phyloP scores from a whole-genome alignment of 1,140 invertebrate species.

The Diorhabda elongata region DNA sequence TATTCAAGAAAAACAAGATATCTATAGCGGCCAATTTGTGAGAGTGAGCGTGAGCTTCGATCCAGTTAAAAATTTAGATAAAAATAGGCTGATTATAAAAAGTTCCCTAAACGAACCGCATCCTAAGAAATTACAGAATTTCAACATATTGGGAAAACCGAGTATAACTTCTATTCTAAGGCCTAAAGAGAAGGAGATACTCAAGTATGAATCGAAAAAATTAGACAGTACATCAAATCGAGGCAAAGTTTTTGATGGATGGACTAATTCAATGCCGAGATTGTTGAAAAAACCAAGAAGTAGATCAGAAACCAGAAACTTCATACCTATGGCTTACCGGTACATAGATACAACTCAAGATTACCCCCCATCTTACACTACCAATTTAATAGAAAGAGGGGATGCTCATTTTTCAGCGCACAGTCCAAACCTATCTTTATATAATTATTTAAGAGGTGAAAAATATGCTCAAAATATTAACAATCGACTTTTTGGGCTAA shows the following conservation, averaged over 20 bases:
- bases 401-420: constrained; percentile 5
- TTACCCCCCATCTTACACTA: constrained; percentile 24
- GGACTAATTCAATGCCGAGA: constrained; percentile 43
- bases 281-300: constrained; percentile 38
- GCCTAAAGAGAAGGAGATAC: constrained; percentile 19
- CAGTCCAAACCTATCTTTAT: constrained; percentile 14
- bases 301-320: constrained; percentile 37
- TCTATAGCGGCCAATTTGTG: constrained; percentile 42
- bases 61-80: constrained; percentile 24
- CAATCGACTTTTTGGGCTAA: constrained; percentile 45
- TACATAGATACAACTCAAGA: constrained; percentile 42
- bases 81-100: constrained; percentile 28
- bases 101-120: constrained; percentile 33
- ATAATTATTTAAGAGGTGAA: constrained; percentile 13
- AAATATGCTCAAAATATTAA: constrained; percentile 24
- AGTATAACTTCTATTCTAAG: constrained; percentile 25
- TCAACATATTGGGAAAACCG: constrained; percentile 27
- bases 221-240: constrained; percentile 19
- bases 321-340: constrained; percentile 44
- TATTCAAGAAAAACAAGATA: constrained; percentile 28
- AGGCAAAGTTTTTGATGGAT: constrained; percentile 24
- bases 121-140: constrained; percentile 33
- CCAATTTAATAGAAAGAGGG: constrained; percentile 9
- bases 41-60: constrained; percentile 37
- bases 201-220: constrained; percentile 18